Base-by-base conservation (phyloP, 2,797 vertebrate genomes). In the Cyprinodon diabolis region DNA sequence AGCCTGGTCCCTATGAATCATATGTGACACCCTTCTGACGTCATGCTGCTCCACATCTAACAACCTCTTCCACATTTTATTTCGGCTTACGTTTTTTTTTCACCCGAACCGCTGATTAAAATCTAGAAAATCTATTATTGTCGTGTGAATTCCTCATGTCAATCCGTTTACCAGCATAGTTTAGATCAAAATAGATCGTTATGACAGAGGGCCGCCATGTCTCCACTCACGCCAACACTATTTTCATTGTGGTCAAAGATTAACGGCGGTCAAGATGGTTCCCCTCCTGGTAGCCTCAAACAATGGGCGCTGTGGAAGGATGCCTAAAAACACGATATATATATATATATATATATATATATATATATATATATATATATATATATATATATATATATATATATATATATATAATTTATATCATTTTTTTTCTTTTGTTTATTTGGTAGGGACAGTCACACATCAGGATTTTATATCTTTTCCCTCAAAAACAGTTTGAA, bases 151-250 rank as follows among this genome's bases (percentile, higher is more conserved):
- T 78, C 78, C 11, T 71, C 15, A 45, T 43, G 19, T 52, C 13
- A 40, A 81, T 72, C 70, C 63, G 37, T 67, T 84, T 74, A 57
- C 23, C 49, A 9, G 19, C 35, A 19, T 30, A 12, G 78, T 66
- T 68, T 43, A 5, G 77, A 70, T 76, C 45, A 68, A 74, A 67
- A 76, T 17, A 51, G 23, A 79, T 40, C 48, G 37, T 56, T 68
- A 56, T 81, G 40, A 68, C 30, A 6, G 65, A 77, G 76, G 83
- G 77, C 74, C 65, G 69, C 65, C 63, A 77, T 82, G 68, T 77
- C 88, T 75, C 90, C 89, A 78, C 91, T 88, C 88, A 89, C 80
- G 74, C 63, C 2, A 63, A 75, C 76, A 68, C 83, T 62, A 65
- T 72, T 77, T 82, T 86, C 76, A 77, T 75, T 76, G 77, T 69